Conservation (phyloP, 2,113 vertebrate genomes). For the Narcine bancroftii region DNA sequence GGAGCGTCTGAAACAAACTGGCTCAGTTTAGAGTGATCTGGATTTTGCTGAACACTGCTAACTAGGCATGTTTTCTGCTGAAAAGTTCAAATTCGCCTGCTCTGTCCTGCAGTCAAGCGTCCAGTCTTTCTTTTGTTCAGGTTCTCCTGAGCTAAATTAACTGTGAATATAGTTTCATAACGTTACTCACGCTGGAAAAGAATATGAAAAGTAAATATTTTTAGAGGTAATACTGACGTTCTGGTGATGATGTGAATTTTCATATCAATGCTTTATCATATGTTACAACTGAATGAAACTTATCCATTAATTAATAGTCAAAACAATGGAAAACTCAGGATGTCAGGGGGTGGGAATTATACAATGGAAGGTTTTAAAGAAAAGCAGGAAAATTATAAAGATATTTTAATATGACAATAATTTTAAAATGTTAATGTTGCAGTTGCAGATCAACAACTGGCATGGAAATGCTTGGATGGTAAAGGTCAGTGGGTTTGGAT, state of each 20-base stretch:
- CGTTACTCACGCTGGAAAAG: not conserved
- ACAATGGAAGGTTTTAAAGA: not conserved
- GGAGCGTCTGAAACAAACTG: no score
- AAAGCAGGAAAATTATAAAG: not conserved
- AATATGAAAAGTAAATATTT: not conserved
- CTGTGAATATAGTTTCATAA: no score
- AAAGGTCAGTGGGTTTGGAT: not conserved
- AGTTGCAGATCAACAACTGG: not conserved
- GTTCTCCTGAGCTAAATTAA: no score
- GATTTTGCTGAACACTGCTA: no score
- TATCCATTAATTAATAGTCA: not conserved
- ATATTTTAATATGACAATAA: not conserved
- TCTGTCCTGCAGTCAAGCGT: no score
- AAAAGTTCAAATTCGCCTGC: no score
- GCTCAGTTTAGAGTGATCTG: no score
- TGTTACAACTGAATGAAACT: not conserved
- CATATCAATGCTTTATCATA: not conserved
- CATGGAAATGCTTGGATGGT: no score
- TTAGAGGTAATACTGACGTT: not conserved
- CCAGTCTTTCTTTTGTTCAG: no score
- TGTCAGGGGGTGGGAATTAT: not conserved
- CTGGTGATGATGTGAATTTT: not conserved
- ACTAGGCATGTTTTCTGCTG: no score
- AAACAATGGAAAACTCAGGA: not conserved
- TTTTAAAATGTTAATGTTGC: not conserved